Base-by-base conservation (phyloP, 2,113 vertebrate genomes). In the Hyaena hyaena region DNA sequence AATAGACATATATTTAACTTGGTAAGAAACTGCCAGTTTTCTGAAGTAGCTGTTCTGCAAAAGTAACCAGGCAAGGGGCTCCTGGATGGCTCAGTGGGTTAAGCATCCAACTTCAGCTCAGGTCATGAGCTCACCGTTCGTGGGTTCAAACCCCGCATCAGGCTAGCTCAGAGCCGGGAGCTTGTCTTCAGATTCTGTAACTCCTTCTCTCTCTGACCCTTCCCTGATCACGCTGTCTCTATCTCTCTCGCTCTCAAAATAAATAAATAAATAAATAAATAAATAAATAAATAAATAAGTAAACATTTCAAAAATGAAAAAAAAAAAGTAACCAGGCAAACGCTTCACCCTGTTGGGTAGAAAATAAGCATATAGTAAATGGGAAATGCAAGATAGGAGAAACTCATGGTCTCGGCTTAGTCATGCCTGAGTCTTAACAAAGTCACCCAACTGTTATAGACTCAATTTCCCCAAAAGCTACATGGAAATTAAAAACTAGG, bases 281-380 rank as follows among this genome's bases (percentile, higher is more conserved):
- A 39, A 39, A 39, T 39, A 39, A 39, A 39, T 39, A 39, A 39
- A 39, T 39, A 39, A 39, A 39, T 39, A 39, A 39, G 4, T 39
- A 39, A 39, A 39, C 39, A 39, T 39, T 39, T 39, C 39, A 39
- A 39, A 39, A 39, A 39, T 39, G 39, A 39, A 39, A 39, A 39
- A 39, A n/a, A 39, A 76, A 55, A 97, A 83, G 31, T 92, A 95
- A 92, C 48, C 58, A 92, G 93, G 88, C 68, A 61, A 82, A 81
- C 48, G 58, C 19, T 71, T 92, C 35, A 26, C 7, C 7, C 55
- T 19, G 45, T 65, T 58, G 16, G 31, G 3, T 61, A 39, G 50
- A 93, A 89, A 90, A 77, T 53, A 68, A 71, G 53, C 17, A 33
- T 76, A 39, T 14, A 74, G n/a, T 80, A 68, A 92, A 35, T 71